Evolutionary conservation across 2,888 invertebrate species (phyloP), one percentile per base, ranked within the genome.

Genomic region (Nomada lathburiana): DNA sequence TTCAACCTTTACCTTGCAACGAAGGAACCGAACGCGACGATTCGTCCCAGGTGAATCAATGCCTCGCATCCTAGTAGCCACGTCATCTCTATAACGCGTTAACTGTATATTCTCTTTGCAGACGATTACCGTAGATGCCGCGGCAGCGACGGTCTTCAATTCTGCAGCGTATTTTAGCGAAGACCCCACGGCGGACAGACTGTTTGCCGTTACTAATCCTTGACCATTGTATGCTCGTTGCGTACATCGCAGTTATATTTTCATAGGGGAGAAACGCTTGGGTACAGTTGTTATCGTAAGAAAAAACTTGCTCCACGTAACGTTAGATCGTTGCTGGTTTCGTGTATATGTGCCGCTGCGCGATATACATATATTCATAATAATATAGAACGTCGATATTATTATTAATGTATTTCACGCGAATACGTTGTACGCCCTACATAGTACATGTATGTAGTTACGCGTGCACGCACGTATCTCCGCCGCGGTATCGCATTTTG

Each of bases 151-250:
- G 71, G 93, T 93, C 89, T 93, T 93, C 82, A 94, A 93, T 87
- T 93, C 93, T 47, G 92, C 93, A 26, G 91, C 93, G 59, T 94
- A 93, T 84, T 94, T 94, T 81, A 92, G 88, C 80, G 93, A 94
- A 81, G 93, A 93, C 90, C 92, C 93, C 64, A 91, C 91, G 23
- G 91, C 93, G 75, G 94, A 94, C 90, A 93, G 92, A 76, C 89
- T 93, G 20, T 94, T 93, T 85, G 91, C 91, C 84, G 93, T 94
- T 57, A 92, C 93, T 80, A 93, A 93, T 89, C 93, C 93, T 92
- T 93, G 93, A 93, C 92, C 88, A 90, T 85, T 93, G 93, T 93
- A 92, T 89, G 93, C 93, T 93, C 82, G 82, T 82, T 87, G 88
- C 92, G 90, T 92, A 92, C 92, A 93, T 92, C 92, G 91, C 92